phyloP scores from a whole-genome alignment of 1,140 invertebrate species.

The Helicoverpa zea region DNA sequence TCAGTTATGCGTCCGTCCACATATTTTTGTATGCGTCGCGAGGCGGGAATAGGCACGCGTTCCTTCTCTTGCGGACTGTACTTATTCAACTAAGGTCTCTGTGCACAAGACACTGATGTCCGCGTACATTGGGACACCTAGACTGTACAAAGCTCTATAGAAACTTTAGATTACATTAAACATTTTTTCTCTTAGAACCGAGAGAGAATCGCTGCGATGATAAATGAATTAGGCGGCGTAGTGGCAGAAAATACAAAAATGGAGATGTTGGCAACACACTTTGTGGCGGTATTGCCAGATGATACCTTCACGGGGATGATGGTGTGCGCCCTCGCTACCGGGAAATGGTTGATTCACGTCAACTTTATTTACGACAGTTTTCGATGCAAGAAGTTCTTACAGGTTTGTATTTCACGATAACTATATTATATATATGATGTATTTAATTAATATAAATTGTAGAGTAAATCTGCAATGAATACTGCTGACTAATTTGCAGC shows the following conservation, averaged over 20 bases:
- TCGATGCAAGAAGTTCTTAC: conserved; percentile 79
- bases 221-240: conserved; percentile 79
- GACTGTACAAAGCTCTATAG: too few species aligned
- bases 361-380: conserved; percentile 82
- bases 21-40: too few species aligned
- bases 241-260: conserved; percentile 84
- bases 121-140: too few species aligned
- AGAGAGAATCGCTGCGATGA: conserved; percentile 77
- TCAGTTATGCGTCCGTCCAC: too few species aligned
- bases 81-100: too few species aligned
- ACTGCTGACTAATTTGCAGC: too few species aligned
- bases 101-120: too few species aligned
- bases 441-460: too few species aligned
- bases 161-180: background rate
- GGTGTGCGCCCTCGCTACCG: conserved; percentile 80
- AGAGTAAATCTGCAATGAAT: too few species aligned
- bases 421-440: background rate
- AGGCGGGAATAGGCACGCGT: too few species aligned
- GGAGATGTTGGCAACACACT: conserved; percentile 84
- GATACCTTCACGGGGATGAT: conserved; percentile 83
- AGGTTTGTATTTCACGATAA: conserved; percentile 53
- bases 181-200: conserved; percentile 66
- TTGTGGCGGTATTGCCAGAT: conserved; percentile 77
- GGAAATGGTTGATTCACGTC: conserved; percentile 79
- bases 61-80: too few species aligned